Evolutionary conservation across 2,888 invertebrate species (phyloP).

Genomic region (Gari tellinella): DNA sequence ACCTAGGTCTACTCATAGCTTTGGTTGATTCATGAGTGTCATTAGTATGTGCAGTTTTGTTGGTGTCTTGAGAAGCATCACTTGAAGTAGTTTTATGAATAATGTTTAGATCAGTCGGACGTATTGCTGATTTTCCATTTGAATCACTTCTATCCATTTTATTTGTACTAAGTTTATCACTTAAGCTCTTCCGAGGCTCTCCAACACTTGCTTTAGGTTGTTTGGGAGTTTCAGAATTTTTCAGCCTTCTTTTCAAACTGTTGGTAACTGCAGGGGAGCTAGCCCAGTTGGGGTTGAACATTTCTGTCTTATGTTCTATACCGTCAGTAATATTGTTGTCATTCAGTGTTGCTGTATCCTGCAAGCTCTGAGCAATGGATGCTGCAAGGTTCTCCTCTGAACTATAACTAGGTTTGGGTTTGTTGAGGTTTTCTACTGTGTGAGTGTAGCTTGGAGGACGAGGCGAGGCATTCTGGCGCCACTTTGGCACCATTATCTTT

Average conservation of each 20-base stretch:
- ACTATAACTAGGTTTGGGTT: constrained; percentile 27
- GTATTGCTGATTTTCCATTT: constrained; percentile 23
- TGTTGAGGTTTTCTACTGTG: constrained; percentile 32
- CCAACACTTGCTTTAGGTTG: constrained; percentile 22
- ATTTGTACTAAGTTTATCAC: neutral
- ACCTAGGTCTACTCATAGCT: constrained; percentile 13
- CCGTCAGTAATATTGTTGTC: no score
- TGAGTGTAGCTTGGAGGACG: constrained; percentile 50
- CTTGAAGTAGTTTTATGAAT: neutral
- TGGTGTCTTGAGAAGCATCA: neutral
- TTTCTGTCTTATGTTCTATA: no score
- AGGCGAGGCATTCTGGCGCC: constrained; percentile 57
- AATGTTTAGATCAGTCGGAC: constrained; percentile 42
- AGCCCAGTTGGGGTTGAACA: neutral
- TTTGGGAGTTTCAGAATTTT: constrained; percentile 10
- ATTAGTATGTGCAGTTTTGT: neutral
- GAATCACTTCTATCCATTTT: constrained; percentile 18
- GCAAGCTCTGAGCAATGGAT: constrained; percentile 61
- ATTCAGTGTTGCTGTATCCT: constrained; percentile 12
- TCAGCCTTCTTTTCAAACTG: constrained; percentile 31
- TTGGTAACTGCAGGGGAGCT: constrained; percentile 1
- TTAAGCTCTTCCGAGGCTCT: neutral
- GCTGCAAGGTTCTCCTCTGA: constrained; percentile 60
- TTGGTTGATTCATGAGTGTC: neutral
- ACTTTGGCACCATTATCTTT: constrained; percentile 62